These are phyloP conservation scores for Gymnobelideus leadbeateri DNA, from an alignment of 2,113 vertebrate genomes.

Conservation along the genomic window DNA sequence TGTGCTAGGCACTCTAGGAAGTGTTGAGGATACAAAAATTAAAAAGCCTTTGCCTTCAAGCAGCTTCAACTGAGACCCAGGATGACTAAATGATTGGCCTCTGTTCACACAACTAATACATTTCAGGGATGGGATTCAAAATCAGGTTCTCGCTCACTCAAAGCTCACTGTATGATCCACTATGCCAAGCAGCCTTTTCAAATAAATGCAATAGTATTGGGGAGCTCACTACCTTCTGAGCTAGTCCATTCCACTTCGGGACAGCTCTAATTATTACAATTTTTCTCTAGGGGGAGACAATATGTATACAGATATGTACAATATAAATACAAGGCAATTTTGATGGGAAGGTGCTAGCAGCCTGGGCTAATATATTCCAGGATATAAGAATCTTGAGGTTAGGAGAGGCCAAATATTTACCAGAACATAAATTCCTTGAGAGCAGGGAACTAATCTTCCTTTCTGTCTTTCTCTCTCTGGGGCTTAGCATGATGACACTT, in stretches of 20 bases:
- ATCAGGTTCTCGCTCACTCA: neutral
- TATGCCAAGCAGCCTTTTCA: neutral
- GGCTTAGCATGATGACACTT: neutral
- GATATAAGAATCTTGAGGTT: neutral
- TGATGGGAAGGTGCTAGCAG: neutral
- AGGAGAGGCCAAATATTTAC: neutral
- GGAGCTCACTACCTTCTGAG: neutral
- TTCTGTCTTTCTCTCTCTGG: neutral
- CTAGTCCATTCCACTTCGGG: neutral
- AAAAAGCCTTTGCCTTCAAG: constrained; percentile 2
- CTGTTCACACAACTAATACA: neutral
- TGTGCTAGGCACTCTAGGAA: neutral
- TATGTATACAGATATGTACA: neutral
- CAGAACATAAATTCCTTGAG: neutral
- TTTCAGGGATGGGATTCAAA: neutral
- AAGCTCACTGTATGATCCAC: neutral
- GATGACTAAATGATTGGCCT: neutral
- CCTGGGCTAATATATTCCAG: neutral
- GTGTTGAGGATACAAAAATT: neutral
- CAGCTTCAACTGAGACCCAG: neutral
- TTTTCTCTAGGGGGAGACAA: neutral
- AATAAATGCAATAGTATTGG: neutral
- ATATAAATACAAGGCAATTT: neutral
- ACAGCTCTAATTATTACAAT: neutral
- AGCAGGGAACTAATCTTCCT: neutral